phyloP scores from a whole-genome alignment of 2,113 vertebrate genomes.

The Psittacula cyanocephala region DNA sequence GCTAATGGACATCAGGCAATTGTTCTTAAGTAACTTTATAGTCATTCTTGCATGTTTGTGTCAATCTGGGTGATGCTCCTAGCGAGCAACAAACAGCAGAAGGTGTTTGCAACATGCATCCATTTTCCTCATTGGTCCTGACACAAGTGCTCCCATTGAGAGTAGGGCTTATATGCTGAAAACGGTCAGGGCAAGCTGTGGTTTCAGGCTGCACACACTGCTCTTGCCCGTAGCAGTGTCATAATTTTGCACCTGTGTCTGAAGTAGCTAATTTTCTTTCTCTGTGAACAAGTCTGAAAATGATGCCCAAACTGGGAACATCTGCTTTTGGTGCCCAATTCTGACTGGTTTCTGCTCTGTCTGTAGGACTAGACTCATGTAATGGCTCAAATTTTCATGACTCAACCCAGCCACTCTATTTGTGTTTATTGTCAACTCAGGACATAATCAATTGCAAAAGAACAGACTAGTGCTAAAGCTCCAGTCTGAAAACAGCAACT shows the following conservation, averaged over 20 bases:
- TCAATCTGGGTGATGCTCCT: slow-evolving; percentile 16
- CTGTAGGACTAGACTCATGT: not conserved
- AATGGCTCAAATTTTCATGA: not conserved
- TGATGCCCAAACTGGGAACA: slow-evolving; percentile 63
- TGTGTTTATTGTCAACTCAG: not conserved
- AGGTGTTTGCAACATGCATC: slow-evolving; percentile 17
- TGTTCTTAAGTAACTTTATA: not conserved
- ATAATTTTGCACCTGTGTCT: slow-evolving; percentile 73
- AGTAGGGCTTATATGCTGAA: slow-evolving; percentile 39
- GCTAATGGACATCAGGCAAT: slow-evolving; percentile 28
- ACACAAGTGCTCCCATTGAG: slow-evolving; percentile 54
- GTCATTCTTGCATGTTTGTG: not conserved
- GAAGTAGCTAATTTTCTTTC: slow-evolving; percentile 47
- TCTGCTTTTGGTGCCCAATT: slow-evolving; percentile 54
- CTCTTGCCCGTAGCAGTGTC: slow-evolving; percentile 46
- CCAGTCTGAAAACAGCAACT: not conserved
- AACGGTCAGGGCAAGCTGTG: slow-evolving; percentile 33
- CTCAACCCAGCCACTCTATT: not conserved
- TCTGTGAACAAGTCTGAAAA: slow-evolving; percentile 39
- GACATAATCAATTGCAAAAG: not conserved
- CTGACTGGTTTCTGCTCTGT: slow-evolving; percentile 28
- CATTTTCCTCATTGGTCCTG: slow-evolving; percentile 51
- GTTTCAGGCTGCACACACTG: slow-evolving; percentile 27
- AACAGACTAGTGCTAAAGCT: not conserved
- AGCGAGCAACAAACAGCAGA: slow-evolving; percentile 46